Evolutionary conservation across 1,140 invertebrate species (phyloP), one percentile per base, ranked within the genome.

Genomic region (Drosophila repleta): DNA sequence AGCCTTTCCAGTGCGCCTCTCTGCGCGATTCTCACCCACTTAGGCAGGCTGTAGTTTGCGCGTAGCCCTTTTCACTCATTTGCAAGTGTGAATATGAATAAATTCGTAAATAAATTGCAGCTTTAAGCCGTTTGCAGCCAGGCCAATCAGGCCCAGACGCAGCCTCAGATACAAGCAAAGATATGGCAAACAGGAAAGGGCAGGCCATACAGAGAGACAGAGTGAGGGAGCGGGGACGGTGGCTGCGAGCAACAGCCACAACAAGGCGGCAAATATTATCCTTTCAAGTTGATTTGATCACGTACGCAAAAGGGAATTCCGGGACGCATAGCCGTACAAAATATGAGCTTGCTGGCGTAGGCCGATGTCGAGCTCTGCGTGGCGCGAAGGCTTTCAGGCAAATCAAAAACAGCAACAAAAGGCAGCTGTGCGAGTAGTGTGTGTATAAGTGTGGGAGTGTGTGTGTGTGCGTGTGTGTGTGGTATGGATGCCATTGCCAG

Each of bases 221-320:
- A 0, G n/a, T 0, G n/a, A 43, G 39, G 6, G 15, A 2, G n/a
- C 11, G n/a, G 17, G 49, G 37, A 21, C 13, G 55, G 13, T 24
- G 26, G 17, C 66, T 61, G 60, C 52, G 63, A 58, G 58, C 58
- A 64, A 57, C 65, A 72, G 69, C 76, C 63, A 87, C 63, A 73
- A 64, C 68, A 88, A 88, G 79, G 76, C 83, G 76, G 84, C 84
- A 79, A 88, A 83, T 88, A 88, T 88, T 88, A 88, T 88, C 85
- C 90, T 91, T 91, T 91, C 90, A 91, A 91, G 80, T 91, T 91
- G 90, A 91, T 91, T 91, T 91, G 90, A 91, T 91, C 90, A 91
- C 90, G 90, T 91, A 91, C 90, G 83, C 81, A 89, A 79, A 89
- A 89, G 80, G 85, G 77, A 91, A 90, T 90, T 90, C 79, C 82